phyloP scores from a whole-genome alignment of 53 echinoderm and acorn worm species.

The Hippasteria phrygiana region DNA sequence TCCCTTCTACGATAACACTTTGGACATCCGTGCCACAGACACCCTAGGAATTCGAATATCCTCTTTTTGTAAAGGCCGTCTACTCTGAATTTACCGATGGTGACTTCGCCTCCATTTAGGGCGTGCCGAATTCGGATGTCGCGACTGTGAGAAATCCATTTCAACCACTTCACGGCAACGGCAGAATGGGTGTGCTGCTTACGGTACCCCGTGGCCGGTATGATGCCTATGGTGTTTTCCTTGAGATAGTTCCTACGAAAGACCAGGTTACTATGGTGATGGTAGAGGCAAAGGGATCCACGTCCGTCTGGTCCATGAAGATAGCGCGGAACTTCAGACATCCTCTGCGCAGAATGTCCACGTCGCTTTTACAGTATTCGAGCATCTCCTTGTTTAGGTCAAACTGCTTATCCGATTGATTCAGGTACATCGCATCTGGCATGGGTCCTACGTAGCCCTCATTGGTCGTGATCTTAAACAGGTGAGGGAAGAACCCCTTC shows the following conservation, averaged over 20 bases:
- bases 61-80: constrained; percentile 35
- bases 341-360: background rate
- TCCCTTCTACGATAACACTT: constrained; percentile 31
- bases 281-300: constrained; percentile 4
- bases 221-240: no score
- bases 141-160: constrained; percentile 4
- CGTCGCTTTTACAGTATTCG: constrained; percentile 22
- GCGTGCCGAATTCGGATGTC: constrained; percentile 60
- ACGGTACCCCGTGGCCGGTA: no score
- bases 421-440: constrained; percentile 6
- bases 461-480: constrained; percentile 10
- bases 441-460: constrained; percentile 25
- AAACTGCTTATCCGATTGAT: background rate
- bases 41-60: constrained; percentile 66
- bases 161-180: constrained; percentile 36
- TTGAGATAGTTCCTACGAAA: background rate
- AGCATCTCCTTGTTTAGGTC: background rate
- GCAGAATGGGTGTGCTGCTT: no score
- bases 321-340: constrained; percentile 1
- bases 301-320: constrained; percentile 4
- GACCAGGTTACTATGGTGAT: constrained; percentile 25
- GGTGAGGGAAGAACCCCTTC: constrained; percentile 51
- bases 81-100: background rate
- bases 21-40: constrained; percentile 62
- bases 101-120: constrained; percentile 54